These are phyloP conservation scores for Laticauda colubrina DNA, from an alignment of 2,113 vertebrate species.

Conservation along the genomic window DNA sequence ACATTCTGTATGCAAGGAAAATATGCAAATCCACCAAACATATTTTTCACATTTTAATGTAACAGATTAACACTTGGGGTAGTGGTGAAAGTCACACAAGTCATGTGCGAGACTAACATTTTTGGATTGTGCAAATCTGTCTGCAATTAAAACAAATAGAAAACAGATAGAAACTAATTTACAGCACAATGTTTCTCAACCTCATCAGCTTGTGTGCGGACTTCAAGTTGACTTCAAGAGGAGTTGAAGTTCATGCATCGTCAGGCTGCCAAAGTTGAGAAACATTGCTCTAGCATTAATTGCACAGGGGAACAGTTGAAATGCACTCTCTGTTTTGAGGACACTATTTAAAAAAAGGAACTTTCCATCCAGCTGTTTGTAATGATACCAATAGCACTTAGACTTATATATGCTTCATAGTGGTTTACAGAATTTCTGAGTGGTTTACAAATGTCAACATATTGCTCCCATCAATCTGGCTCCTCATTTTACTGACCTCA, in stretches of 20 bases:
- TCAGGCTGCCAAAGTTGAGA: background rate
- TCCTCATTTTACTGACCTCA: too few species aligned
- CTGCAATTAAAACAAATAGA: background rate
- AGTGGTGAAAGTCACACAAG: background rate
- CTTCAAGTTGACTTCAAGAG: background rate
- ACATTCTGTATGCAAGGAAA: background rate
- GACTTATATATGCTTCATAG: too few species aligned
- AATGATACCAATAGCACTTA: too few species aligned
- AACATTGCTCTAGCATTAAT: background rate
- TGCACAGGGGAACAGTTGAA: background rate
- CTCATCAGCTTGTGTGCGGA: background rate
- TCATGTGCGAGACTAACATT: background rate
- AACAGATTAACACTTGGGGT: background rate
- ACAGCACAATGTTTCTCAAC: background rate
- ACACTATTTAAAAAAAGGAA: background rate
- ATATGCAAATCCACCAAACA: conserved; percentile 1
- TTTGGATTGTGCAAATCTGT: background rate
- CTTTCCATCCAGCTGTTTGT: background rate
- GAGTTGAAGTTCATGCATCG: background rate
- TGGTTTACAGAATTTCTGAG: too few species aligned
- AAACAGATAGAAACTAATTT: background rate
- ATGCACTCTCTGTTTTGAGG: background rate
- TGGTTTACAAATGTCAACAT: too few species aligned
- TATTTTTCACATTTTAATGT: background rate
- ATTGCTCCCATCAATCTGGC: too few species aligned